phyloP scores from a whole-genome alignment of 2,113 vertebrate genomes.

The Crocuta crocuta region DNA sequence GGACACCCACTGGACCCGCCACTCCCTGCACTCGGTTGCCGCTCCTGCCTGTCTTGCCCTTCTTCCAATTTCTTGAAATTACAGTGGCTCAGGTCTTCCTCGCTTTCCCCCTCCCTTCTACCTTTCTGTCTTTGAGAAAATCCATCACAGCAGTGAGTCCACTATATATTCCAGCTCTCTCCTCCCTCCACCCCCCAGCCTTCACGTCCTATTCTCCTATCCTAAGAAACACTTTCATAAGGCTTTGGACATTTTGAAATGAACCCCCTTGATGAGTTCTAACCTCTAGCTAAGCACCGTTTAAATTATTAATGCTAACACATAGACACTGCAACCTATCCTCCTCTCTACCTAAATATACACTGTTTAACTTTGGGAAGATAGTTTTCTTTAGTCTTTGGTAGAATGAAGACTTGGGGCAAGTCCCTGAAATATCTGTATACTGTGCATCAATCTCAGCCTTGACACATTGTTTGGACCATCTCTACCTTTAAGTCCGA shows the following conservation, averaged over 20 bases:
- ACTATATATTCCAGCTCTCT: background rate
- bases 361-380: background rate
- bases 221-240: background rate
- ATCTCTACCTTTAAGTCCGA: background rate
- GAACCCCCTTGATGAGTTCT: background rate
- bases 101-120: background rate
- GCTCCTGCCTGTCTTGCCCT: background rate
- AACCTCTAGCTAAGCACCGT: background rate
- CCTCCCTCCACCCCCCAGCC: background rate
- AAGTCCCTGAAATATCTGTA: background rate
- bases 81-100: background rate
- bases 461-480: background rate
- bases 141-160: background rate
- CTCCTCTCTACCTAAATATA: background rate
- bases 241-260: background rate
- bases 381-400: background rate
- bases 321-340: background rate
- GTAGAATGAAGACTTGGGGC: background rate
- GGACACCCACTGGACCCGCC: background rate
- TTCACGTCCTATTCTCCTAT: background rate
- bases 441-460: background rate
- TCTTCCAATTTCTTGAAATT: background rate
- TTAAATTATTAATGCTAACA: background rate
- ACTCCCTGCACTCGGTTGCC: rapidly evolving
- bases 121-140: background rate